Conservation (phyloP, 2,797 vertebrate genomes). For the Cynopterus sphinx region DNA sequence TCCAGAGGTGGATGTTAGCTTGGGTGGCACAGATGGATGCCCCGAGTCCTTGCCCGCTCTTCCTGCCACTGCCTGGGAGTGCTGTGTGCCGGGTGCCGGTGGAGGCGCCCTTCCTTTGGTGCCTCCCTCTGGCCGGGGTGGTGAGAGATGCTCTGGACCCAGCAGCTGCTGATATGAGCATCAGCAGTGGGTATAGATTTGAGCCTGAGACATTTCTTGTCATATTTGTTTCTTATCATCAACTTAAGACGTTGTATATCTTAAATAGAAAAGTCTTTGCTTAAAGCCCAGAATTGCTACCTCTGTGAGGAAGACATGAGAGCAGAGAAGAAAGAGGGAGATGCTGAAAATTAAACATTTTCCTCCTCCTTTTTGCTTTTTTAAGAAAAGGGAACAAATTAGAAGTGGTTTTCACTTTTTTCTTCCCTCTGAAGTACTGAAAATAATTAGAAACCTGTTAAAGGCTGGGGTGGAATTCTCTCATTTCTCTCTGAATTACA, state of each 20-base stretch:
- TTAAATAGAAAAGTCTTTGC: not conserved
- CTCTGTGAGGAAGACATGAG: not conserved
- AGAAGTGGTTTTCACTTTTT: not conserved
- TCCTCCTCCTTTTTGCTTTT: not conserved
- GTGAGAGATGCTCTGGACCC: not conserved
- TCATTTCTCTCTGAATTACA: not conserved
- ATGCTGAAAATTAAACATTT: not conserved
- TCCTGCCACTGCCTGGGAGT: not conserved
- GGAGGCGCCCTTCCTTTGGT: not conserved
- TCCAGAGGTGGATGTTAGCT: slow-evolving; percentile 1
- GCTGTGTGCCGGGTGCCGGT: not conserved
- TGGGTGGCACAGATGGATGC: not conserved
- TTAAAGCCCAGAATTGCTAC: not conserved
- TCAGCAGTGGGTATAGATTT: not conserved
- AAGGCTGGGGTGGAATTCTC: not conserved
- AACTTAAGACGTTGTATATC: not conserved
- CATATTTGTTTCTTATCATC: not conserved
- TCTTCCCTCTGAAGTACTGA: not conserved
- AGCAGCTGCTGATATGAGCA: not conserved
- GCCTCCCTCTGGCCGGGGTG: not conserved
- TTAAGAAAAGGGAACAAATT: not conserved
- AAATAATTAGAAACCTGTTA: not conserved
- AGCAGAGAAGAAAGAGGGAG: not conserved
- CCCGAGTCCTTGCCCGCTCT: not conserved
- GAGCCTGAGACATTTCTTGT: not conserved